phyloP scores from a whole-genome alignment of 2,888 invertebrate species.

The Acronicta psi region DNA sequence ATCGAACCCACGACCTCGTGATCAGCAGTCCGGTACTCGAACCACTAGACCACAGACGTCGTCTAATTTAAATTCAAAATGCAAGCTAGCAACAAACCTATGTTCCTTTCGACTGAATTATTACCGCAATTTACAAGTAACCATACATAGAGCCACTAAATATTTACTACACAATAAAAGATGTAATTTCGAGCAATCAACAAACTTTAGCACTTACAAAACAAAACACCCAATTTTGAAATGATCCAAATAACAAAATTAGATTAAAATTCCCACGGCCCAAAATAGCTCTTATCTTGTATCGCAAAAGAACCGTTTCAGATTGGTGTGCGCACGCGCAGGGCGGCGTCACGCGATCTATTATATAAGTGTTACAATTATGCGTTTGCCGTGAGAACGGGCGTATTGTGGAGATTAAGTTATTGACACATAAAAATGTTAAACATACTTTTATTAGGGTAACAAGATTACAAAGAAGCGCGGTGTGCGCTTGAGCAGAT shows the following conservation, averaged over 20 bases:
- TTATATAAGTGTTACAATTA: slow-evolving; percentile 60
- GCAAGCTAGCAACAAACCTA: no score
- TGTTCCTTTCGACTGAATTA: not conserved
- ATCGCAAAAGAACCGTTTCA: slow-evolving; percentile 44
- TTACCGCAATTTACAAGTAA: not conserved
- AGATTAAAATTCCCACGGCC: slow-evolving; percentile 39
- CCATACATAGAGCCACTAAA: not conserved
- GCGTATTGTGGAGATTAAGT: slow-evolving; percentile 50
- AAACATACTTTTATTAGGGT: slow-evolving; percentile 41
- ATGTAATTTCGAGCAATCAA: slow-evolving; percentile 28
- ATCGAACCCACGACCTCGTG: no score
- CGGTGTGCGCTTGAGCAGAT: not conserved
- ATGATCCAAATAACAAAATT: slow-evolving; percentile 49
- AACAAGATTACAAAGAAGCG: slow-evolving; percentile 29
- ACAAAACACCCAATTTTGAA: slow-evolving; percentile 52
- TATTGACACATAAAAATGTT: slow-evolving; percentile 48
- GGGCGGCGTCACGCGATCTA: slow-evolving; percentile 47
- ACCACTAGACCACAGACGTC: no score
- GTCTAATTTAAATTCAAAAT: no score
- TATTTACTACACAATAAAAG: slow-evolving; percentile 6
- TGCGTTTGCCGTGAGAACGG: slow-evolving; percentile 52
- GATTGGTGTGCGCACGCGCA: slow-evolving; percentile 34
- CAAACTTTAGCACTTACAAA: slow-evolving; percentile 41
- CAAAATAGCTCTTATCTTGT: slow-evolving; percentile 39
- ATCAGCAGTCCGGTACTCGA: no score